Conservation (phyloP, 2,888 invertebrate species). For the Sphaerolaimus hirsutus region DNA sequence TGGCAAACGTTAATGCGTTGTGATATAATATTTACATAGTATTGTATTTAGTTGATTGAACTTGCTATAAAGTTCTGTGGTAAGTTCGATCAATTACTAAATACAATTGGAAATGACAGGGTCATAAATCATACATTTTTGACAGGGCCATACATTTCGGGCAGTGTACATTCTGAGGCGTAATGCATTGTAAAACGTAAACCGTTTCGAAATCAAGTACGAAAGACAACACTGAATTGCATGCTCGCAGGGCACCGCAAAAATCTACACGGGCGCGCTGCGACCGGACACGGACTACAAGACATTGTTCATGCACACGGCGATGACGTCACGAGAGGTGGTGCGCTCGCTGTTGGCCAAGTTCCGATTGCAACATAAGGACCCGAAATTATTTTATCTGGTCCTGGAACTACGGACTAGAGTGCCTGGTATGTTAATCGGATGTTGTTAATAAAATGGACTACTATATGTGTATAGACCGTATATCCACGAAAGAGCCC, state of each 20-base stretch:
- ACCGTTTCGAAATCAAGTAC: slow-evolving; percentile 1
- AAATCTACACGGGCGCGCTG: slow-evolving; percentile 64
- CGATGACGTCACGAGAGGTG: slow-evolving; percentile 54
- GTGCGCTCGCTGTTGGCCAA: slow-evolving; percentile 59
- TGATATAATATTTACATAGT: no score
- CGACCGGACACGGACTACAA: slow-evolving; percentile 84
- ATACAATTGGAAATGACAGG: no score
- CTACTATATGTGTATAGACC: no score
- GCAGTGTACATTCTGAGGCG: no score
- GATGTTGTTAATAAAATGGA: not conserved
- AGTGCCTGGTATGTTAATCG: not conserved
- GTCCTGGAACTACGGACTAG: slow-evolving; percentile 41
- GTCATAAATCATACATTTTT: no score
- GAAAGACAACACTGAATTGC: no score
- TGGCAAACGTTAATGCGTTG: no score
- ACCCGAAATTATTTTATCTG: slow-evolving; percentile 69
- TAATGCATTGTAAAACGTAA: not conserved
- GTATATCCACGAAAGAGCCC: no score
- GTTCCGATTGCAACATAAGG: slow-evolving; percentile 67
- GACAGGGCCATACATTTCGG: no score
- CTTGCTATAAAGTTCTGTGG: no score
- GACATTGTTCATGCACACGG: slow-evolving; percentile 63
- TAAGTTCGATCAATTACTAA: no score
- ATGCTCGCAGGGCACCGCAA: slow-evolving; percentile 59
- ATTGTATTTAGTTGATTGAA: no score